Percentiles rank a stretch among this genome's conserved stretches.
phyloP scores from a whole-genome alignment of 2,113 vertebrate genomes.

The Uria lomvia region DNA sequence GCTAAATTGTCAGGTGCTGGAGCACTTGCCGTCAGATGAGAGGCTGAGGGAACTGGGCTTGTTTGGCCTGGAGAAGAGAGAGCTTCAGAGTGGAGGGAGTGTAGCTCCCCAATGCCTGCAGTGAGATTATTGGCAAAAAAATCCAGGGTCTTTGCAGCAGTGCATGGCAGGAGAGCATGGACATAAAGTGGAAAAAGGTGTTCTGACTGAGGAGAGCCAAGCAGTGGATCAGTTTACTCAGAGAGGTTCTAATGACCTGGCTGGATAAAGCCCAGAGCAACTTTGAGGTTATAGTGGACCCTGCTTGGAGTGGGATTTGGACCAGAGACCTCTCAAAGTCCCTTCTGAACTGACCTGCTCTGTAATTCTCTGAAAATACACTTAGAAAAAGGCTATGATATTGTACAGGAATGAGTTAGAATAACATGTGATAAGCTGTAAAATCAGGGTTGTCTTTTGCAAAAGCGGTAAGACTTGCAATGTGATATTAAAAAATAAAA shows the following conservation, averaged over 20 bases:
- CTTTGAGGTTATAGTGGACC: background rate
- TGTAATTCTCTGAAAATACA: background rate
- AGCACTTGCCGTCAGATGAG: background rate
- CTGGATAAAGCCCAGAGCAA: background rate
- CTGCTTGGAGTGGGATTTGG: background rate
- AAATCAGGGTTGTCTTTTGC: background rate
- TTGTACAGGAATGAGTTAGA: background rate
- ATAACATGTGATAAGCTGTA: background rate
- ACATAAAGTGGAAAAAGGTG: background rate
- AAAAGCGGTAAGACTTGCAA: background rate
- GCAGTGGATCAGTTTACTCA: background rate
- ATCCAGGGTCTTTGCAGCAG: background rate
- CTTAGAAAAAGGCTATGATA: background rate
- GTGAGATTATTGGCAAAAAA: background rate
- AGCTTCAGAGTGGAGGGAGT: rapidly evolving
- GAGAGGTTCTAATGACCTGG: background rate
- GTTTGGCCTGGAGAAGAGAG: background rate
- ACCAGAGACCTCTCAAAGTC: background rate
- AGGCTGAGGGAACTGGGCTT: background rate
- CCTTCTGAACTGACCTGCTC: background rate
- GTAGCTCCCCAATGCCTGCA: background rate
- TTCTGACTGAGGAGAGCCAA: background rate
- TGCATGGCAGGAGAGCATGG: background rate
- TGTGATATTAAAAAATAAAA: background rate
- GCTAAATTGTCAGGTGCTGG: background rate